Evolutionary conservation across 2,797 vertebrate species (phyloP).

Genomic region (Pipistrellus kuhlii): DNA sequence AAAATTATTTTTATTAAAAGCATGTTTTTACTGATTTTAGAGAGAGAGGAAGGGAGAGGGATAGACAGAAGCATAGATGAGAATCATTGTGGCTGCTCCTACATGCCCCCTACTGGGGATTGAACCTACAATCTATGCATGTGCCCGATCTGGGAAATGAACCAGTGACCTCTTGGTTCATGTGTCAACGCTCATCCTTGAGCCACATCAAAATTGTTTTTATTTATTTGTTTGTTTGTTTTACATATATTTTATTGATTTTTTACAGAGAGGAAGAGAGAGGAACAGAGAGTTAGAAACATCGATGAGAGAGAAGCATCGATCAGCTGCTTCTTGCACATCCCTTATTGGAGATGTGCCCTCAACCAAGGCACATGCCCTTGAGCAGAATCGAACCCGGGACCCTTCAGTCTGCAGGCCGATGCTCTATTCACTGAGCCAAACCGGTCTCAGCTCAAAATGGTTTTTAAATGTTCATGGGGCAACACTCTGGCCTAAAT

Average conservation of each 20-base stretch:
- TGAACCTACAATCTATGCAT: no score
- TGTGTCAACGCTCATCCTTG: background rate
- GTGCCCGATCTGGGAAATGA: background rate
- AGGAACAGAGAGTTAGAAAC: no score
- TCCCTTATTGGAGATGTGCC: no score
- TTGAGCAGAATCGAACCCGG: no score
- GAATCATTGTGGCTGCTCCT: background rate
- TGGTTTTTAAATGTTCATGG: background rate
- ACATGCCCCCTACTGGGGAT: background rate
- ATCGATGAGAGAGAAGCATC: no score
- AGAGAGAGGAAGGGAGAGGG: background rate
- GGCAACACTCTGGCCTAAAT: background rate
- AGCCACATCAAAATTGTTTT: background rate
- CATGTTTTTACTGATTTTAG: background rate
- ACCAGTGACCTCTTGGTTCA: background rate
- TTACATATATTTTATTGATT: no score
- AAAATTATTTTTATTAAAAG: background rate
- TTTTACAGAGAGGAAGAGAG: no score
- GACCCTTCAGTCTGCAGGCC: no score
- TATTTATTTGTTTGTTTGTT: no score
- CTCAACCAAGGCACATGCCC: no score
- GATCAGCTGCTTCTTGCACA: no score
- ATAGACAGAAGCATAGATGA: background rate
- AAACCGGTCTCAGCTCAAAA: background rate
- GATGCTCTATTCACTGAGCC: no score